Conservation (phyloP, 2,113 vertebrate species). For the Phrynocephalus versicolor region DNA sequence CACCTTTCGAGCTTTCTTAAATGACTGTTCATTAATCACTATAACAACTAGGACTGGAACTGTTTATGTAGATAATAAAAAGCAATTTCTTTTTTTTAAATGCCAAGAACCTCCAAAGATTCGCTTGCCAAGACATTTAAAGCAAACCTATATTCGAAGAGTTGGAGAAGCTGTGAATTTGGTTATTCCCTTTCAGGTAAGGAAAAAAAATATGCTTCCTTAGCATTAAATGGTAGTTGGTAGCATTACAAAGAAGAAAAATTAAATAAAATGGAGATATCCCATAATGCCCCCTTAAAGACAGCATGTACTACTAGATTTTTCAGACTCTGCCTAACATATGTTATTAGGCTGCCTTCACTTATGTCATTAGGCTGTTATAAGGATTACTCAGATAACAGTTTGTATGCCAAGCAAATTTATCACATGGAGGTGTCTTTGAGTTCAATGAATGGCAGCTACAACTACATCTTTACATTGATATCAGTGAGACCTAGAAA, state of each 20-base stretch:
- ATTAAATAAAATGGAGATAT: background rate
- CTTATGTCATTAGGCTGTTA: background rate
- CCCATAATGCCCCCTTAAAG: background rate
- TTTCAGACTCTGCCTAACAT: background rate
- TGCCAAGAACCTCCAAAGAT: slow-evolving; percentile 92
- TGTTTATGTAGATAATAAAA: background rate
- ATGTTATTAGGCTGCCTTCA: too few relatives aligned
- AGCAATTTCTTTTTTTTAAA: slow-evolving; percentile 23
- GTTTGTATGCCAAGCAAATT: background rate
- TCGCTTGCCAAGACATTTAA: slow-evolving; percentile 92
- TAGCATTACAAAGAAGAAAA: background rate
- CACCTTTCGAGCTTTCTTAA: background rate
- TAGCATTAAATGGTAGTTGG: too few relatives aligned
- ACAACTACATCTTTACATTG: background rate
- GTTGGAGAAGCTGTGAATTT: slow-evolving; percentile 97
- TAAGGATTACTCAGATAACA: background rate
- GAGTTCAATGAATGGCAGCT: background rate
- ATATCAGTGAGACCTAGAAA: background rate
- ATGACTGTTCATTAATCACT: background rate
- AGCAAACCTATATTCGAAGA: slow-evolving; percentile 91
- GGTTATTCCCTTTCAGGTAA: slow-evolving; percentile 95
- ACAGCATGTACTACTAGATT: background rate
- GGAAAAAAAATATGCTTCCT: background rate
- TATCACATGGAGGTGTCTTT: background rate
- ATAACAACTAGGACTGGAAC: background rate